Base-by-base conservation (phyloP, 2,113 vertebrate genomes). In the Macrotus californicus region DNA sequence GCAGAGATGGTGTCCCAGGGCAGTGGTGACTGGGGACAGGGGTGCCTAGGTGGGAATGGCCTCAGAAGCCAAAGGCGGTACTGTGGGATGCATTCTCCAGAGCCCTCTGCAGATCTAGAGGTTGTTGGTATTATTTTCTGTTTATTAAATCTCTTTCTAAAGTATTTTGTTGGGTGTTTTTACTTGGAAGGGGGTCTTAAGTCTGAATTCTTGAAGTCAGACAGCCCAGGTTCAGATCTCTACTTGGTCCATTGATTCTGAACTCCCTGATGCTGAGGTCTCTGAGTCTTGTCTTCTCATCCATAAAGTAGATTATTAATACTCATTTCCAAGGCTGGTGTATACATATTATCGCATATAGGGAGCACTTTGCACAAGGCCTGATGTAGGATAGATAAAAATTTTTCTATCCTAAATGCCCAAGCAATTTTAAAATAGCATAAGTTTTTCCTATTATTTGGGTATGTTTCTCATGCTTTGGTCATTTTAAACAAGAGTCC, bases 341-440 rank as follows among this genome's bases (percentile, higher is more conserved):
- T 80, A 39, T 67, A 39, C 2, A 52, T 87, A 50, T 21, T 79
- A 61, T 76, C 34, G 76, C 43, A 52, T 39, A 15, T 43, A 72
- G 64, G 10, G 70, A 19, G 8, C 11, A 31, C 9, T 76, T 56
- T 64, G 11, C 19, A 41, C 18, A 87, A 75, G 31, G 36, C 4
- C 31, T 82, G 31, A 66, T 24, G 64, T 39, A 43, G 19, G 15
- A 0, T 52, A 61, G 2, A 24, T 75, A 69, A 34, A 43, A 34
- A n/a, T 50, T 80, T 86, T 88, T 16, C 43, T 84, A 34, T 61
- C 7, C 11, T 31, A 66, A 90, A 70, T 84, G 79, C 7, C 26
- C 70, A 56, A 89, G 5, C 61, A 81, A 87, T 75, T 96, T 84
- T 29, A 80, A 75, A 90, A n/a, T 22, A 86, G 2, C 26, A 34